Evolutionary conservation across 2,113 vertebrate genomes (phyloP), one percentile per base, ranked within the genome.

Genomic region (Oriolus oriolus): DNA sequence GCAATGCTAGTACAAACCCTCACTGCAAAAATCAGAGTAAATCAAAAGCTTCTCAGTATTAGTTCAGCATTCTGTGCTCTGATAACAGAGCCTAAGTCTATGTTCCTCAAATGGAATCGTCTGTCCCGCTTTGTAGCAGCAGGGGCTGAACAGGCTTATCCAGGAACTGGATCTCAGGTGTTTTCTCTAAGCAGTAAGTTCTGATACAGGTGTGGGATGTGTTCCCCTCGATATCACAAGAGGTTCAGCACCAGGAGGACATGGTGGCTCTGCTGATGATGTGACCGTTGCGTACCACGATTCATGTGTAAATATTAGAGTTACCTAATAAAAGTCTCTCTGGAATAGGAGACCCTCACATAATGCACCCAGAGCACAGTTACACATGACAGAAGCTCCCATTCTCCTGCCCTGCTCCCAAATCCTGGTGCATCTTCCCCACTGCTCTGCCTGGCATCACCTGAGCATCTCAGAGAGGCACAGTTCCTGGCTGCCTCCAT

Each of bases 241-340:
- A n/a, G 53, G n/a, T 10, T 41, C 30, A 8, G 6, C 90, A 68
- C 30, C 24, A 70, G 89, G 60, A 11, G 47, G 59, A 17, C 4
- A 6, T 12, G 3, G 60, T 37, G 19, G 2, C 7, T 41, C 12
- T 16, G 47, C 42, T 31, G 68, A 6, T 44, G 50, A 4, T 1
- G 11, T 3, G 17, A 49, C 15, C 1, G 10, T 3, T 49, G 30
- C 2, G 15, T 54, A 30, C 52, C 41, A 7, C 0, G 0, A 20
- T 26, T 39, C 78, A 23, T 0, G 1, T 3, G 14, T 1, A 15
- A 49, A 59, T 10, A 6, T 8, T 13, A 0, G 0, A 27, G 27
- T 30, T 14, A 31, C 42, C 74, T 11, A 10, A 37, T 9, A 12
- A 10, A 49, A 31, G 30, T 4, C 65, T 10, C 50, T 41, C 57